Base-by-base conservation (phyloP, 2,113 vertebrate species). In the Centropristis striata region DNA sequence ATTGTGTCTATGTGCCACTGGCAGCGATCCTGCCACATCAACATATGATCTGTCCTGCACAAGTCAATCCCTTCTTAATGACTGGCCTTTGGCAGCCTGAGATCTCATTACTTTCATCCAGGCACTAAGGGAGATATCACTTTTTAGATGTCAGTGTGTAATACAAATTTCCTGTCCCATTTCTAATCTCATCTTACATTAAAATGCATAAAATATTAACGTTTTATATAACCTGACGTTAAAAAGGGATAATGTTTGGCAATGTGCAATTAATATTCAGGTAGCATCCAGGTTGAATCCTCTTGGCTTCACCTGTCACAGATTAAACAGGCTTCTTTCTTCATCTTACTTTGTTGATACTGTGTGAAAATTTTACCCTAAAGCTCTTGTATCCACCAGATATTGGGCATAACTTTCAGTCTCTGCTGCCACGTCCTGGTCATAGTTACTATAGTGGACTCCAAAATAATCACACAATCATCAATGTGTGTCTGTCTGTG, bases 41-140 rank as follows among this genome's bases (percentile, higher is more conserved):
- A 69, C 51, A 67, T 65, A 59, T 36, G 44, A 75, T 84, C 61
- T 65, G 37, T 73, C 68, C 41, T 44, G 8, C 14, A 49, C 23
- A 88, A 75, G 67, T 81, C 63, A 66, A 46, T 60, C 59, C 47
- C 15, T 69, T 85, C 42, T 69, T 85, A 81, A 90, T 72, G 71
- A 83, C 59, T 47, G 67, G 72, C 79, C 65, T 85, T 74, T 75
- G 81, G 76, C 70, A 81, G 63, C 57, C 63, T 72, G 72, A 83
- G 63, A 47, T 85, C 53, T 67, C 46, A 82, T 72, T 84, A 64
- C 44, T 75, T 84, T 78, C 28, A 70, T 72, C 42, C 32, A 49
- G 12, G 27, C 51, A 58, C 44, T 54, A 49, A 67, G 36, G 61
- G 18, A 72, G 64, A 84, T 27, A 68, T 74, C 47, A 27, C 39